phyloP scores from a whole-genome alignment of 2,888 invertebrate genomes.

The Maniola hyperantus region DNA sequence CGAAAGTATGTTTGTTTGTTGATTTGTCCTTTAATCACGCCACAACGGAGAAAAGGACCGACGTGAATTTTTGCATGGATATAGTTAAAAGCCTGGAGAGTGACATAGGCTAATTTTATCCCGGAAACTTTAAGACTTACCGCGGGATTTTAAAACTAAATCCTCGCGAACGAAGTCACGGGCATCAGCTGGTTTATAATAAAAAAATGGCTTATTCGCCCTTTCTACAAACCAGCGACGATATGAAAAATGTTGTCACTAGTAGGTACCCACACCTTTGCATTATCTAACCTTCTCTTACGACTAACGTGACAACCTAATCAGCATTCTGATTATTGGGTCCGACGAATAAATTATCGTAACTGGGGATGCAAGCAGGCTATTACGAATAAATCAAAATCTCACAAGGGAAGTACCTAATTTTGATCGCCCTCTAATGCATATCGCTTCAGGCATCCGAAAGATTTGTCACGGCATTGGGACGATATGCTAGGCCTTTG shows the following conservation, averaged over 20 bases:
- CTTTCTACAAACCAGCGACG: no score
- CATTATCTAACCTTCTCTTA: constrained; percentile 27
- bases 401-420: constrained; percentile 17
- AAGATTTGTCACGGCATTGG: constrained; percentile 20
- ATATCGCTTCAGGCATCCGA: constrained; percentile 18
- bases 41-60: no score
- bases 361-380: constrained; percentile 18
- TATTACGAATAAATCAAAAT: constrained; percentile 34
- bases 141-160: no score
- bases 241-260: background rate
- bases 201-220: no score
- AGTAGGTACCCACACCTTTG: background rate
- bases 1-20: no score
- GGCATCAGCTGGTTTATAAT: no score
- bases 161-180: no score
- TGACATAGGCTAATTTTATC: no score
- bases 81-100: no score
- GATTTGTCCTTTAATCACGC: no score
- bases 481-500: constrained; percentile 22
- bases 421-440: constrained; percentile 23
- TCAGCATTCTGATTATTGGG: constrained; percentile 9
- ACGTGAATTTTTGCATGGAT: no score
- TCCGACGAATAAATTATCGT: constrained; percentile 2
- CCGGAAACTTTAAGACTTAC: no score
- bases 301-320: constrained; percentile 9